Evolutionary conservation across 2,888 invertebrate species (phyloP), one percentile per base, ranked within the genome.

Genomic region (Stenodema calcarata): DNA sequence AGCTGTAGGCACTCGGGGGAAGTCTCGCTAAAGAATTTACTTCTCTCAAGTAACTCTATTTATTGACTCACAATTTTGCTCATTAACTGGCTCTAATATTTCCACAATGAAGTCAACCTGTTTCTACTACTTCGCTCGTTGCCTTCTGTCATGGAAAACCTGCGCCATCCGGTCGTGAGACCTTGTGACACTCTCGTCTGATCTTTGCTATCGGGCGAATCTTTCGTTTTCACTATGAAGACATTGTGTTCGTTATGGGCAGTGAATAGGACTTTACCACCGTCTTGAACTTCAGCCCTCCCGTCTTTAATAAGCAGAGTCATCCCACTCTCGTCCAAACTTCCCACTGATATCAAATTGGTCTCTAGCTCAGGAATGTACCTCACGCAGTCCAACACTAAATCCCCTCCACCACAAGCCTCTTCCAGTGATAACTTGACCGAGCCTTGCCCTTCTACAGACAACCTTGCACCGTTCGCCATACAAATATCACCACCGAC

Each of bases 191-290:
- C 62, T 16, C 14, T 30, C 16, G 70, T 23, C 16, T 41, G 30
- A 14, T 69, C 69, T 69, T 62, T 82, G 7, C n/a, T 35, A 18
- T 69, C 69, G 28, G 30, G n/a, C 12, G 18, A 23, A 9, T n/a
- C 42, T 82, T 82, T 82, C 6, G 82, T 82, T 69, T 82, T 82
- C 41, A 82, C 41, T 16, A 82, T 69, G 42, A 82, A 82, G 3
- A 82, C 82, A 23, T 82, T 82, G 69, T 82, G 62, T 42, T 82
- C 82, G 82, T 82, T 82, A 18, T 69, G 82, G 9, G 82, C 82
- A 41, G 82, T 82, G 42, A 82, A 82, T 1, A 82, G n/a, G 3
- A 82, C 69, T 23, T 82, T 82, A 12, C 69, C 82, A 23, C 69
- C 82, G 42, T 82, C 82, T n/a, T 69, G 62, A 16, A 82, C 69